Percentiles rank a stretch among this genome's conserved stretches.
Evolutionary conservation across 2,797 vertebrate species (phyloP).

Genomic region (Alectoris magna): DNA sequence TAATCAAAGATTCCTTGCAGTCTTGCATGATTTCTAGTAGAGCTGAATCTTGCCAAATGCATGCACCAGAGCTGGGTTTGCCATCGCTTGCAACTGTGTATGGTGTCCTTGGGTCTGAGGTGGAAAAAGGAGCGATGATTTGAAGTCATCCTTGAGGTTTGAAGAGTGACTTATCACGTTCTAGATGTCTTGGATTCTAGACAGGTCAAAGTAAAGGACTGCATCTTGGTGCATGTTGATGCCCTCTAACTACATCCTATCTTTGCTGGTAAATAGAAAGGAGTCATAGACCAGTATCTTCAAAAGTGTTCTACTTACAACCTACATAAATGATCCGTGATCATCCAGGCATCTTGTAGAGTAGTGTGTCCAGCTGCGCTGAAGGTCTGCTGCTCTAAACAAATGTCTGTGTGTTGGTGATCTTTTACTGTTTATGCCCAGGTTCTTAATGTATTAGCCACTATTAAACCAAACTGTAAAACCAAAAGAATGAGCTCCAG

Average conservation of each 20-base stretch:
- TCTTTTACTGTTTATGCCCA: not conserved
- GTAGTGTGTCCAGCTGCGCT: not conserved
- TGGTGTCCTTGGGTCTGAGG: not conserved
- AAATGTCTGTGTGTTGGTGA: no score
- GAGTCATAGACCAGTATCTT: not conserved
- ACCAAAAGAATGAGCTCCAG: not conserved
- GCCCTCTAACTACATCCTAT: not conserved
- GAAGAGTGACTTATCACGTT: not conserved
- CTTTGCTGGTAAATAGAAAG: not conserved
- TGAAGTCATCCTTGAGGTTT: not conserved
- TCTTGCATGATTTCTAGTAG: not conserved
- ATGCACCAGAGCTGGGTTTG: not conserved
- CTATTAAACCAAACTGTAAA: not conserved
- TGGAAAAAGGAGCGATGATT: not conserved
- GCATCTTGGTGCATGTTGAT: not conserved
- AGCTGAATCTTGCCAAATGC: not conserved
- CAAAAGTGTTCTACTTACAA: not conserved
- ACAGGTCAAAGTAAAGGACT: not conserved
- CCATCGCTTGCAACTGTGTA: no score
- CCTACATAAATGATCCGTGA: not conserved
- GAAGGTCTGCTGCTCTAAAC: not conserved
- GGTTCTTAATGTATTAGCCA: fast-evolving
- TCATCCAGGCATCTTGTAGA: not conserved
- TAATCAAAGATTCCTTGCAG: not conserved
- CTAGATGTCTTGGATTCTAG: not conserved